These are phyloP conservation scores for Mesitornis unicolor DNA, from an alignment of 2,113 vertebrate genomes.

Conservation along the genomic window DNA sequence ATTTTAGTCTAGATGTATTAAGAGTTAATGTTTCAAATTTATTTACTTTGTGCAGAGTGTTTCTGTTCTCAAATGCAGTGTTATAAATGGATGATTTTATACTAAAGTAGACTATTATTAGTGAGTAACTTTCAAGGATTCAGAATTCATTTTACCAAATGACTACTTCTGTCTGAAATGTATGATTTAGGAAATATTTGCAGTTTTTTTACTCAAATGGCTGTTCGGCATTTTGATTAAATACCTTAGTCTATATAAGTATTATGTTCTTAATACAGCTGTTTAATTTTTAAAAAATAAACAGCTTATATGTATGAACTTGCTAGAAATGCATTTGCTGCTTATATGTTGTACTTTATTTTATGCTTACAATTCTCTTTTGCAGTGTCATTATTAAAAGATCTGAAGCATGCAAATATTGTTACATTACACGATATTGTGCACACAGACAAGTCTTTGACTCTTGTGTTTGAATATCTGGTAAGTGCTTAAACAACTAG, in stretches of 20 bases:
- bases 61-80: neutral
- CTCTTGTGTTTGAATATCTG: conserved; percentile 97
- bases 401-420: conserved; percentile 98
- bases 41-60: neutral
- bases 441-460: conserved; percentile 98
- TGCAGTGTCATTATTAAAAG: conserved; percentile 95
- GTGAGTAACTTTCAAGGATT: neutral
- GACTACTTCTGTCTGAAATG: neutral
- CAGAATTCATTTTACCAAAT: neutral
- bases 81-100: neutral
- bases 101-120: neutral
- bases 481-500: conserved; percentile 71
- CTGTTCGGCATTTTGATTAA: neutral
- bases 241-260: neutral
- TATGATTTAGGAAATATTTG: neutral
- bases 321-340: neutral
- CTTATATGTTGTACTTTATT: neutral
- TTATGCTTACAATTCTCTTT: conserved; percentile 38
- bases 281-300: neutral
- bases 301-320: neutral
- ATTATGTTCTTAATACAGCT: neutral
- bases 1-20: neutral
- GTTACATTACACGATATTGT: conserved; percentile 98
- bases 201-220: neutral
- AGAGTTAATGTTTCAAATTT: neutral